These are phyloP conservation scores for Tribolium castaneum DNA, from an alignment of 1,140 invertebrate species.

Conservation along the genomic window DNA sequence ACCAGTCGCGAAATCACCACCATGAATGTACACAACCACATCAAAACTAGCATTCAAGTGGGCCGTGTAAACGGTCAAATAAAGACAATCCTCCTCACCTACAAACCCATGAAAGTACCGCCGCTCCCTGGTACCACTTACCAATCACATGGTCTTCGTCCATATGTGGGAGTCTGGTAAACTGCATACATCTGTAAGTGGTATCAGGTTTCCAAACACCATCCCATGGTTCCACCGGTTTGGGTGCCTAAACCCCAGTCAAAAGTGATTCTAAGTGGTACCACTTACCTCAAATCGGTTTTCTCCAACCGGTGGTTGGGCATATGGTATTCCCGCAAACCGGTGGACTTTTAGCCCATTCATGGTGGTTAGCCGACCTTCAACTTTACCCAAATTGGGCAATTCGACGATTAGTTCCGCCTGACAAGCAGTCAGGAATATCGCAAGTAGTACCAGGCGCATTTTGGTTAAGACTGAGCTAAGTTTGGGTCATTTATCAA, in stretches of 20 bases:
- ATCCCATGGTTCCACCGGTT: constrained; percentile 53
- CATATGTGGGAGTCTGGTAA: constrained; percentile 51
- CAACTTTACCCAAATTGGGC: background rate
- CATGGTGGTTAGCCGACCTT: background rate
- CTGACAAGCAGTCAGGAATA: background rate
- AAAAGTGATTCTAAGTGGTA: background rate
- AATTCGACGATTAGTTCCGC: background rate
- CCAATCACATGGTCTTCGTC: constrained; percentile 53
- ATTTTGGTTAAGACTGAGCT: background rate
- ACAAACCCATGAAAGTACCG: constrained; percentile 14
- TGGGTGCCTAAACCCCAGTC: constrained; percentile 39
- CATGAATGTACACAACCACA: constrained; percentile 72
- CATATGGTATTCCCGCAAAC: constrained; percentile 70
- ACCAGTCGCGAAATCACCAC: constrained; percentile 69
- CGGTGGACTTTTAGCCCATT: constrained; percentile 32
- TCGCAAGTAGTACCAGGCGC: background rate
- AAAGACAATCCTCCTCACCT: constrained; percentile 70
- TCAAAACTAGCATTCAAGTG: constrained; percentile 45
- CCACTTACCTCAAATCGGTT: constrained; percentile 64
- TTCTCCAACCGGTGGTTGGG: constrained; percentile 67
- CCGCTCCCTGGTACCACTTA: constrained; percentile 4
- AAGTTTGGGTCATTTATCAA: background rate
- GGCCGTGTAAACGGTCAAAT: constrained; percentile 68
- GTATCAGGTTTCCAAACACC: constrained; percentile 54
- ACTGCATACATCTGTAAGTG: constrained; percentile 56